Evolutionary conservation across 2,797 vertebrate species (phyloP).

Genomic region (Spea hammondii): DNA sequence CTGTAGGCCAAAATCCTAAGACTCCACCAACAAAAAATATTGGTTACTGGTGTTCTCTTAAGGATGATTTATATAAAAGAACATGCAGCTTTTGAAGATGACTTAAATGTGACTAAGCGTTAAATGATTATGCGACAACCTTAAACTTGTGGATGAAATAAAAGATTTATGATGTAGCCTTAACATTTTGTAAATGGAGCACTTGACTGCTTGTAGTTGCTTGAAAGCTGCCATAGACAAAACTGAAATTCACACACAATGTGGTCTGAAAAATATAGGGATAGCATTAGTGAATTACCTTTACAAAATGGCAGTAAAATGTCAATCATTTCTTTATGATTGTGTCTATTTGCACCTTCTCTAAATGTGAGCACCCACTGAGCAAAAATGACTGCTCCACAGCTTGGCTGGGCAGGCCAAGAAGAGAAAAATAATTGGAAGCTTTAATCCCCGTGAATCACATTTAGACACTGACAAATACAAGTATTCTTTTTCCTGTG

Average conservation of each 20-base stretch:
- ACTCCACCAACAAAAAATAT: too few species aligned
- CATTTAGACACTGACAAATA: neutral
- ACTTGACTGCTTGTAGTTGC: neutral
- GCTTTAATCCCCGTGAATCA: neutral
- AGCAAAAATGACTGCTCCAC: neutral
- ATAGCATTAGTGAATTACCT: conserved; percentile 6
- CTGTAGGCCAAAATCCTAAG: too few species aligned
- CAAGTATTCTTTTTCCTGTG: neutral
- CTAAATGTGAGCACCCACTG: neutral
- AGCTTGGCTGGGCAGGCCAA: neutral
- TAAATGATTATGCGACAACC: neutral
- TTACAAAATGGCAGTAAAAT: conserved; percentile 15
- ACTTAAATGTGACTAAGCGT: neutral
- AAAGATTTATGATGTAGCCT: neutral
- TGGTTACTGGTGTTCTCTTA: neutral
- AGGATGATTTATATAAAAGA: neutral
- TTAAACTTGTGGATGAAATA: neutral
- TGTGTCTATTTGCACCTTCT: conserved; percentile 3
- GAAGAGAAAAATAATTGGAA: conserved; percentile 2
- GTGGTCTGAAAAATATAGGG: neutral
- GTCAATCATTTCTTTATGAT: conserved; percentile 1
- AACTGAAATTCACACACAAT: neutral
- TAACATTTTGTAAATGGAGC: conserved; percentile 7
- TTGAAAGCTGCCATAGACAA: neutral
- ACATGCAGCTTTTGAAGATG: neutral